Evolutionary conservation across 1,140 invertebrate genomes (phyloP), one percentile per base, ranked within the genome.

Genomic region (Papilio aristodemus): DNA sequence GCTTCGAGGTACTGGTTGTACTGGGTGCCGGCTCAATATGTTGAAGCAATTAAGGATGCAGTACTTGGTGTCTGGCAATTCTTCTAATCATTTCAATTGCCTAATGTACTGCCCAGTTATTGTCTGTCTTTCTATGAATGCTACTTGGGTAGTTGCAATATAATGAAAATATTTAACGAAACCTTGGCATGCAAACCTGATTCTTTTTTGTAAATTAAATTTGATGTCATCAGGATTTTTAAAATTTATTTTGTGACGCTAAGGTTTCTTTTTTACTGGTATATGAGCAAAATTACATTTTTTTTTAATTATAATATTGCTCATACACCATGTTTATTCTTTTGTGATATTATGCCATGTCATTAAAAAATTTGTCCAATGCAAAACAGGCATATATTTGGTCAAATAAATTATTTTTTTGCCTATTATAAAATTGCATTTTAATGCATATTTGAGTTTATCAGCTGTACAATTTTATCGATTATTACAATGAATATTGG

Each of bases 1-100:
- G 96, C 96, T 10, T 97, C 96, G 32, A 92, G 96, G 73, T 98
- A 98, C 92, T 98, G 97, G 96, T 94, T 98, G 59, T 98, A 98
- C 90, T 98, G 97, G 97, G 97, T 98, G 43, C 97, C 97, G 50
- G 96, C 97, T 27, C 96, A 97, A 84, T 98, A 97, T 88, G 94
- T 98, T 69, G 95, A 97, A 80, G 96, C 97, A 67, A 97, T 98
- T 79, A 98, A 98, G 93, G 97, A 97, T 82, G 95, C 96, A 63
- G 95, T 98, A 72, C 93, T 98, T 39, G 97, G 97, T 64, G 96
- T 97, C 80, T 97, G 96, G 96, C 95, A 96, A 85, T 95, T 95
- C 80, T 96, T 96, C 88, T 96, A 91, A 91, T 67, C 71, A 67
- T 57, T 74, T 43, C 58, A 70, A 63, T 43, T 74, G 37, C 58